Evolutionary conservation across 2,797 vertebrate genomes (phyloP), one percentile per base, ranked within the genome.

Genomic region (Muraenolepis orangiensis): DNA sequence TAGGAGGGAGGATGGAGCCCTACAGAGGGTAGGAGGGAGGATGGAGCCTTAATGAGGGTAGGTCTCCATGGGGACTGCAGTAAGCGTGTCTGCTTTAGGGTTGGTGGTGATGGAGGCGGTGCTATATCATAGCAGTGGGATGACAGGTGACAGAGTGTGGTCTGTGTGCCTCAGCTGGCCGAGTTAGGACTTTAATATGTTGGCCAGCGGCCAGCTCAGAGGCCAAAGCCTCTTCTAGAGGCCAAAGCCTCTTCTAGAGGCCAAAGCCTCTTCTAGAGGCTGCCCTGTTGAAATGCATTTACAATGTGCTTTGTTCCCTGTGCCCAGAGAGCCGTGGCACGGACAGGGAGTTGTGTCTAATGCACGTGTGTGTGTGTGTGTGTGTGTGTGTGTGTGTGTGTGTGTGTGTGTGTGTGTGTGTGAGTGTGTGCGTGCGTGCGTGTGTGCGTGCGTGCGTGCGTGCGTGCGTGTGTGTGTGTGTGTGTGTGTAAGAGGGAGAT

Each of bases 141-240:
- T 20, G n/a, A n/a, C 16, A 14, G 40, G 16, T 42, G 18, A 40
- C 2, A 40, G 12, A 18, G 16, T 1, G 51, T 23, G 51, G 51
- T 61, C 51, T 23, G 51, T 51, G 6, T 51, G 42, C 42, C 42
- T 51, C 42, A 18, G 75, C 75, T 70, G 42, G 68, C 71, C 69
- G 86, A 89, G 77, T 80, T 81, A 89, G 83, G 80, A 76, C 78
- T 87, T 87, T 85, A 89, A 89, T 84, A 86, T 82, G 73, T 51
- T 80, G 75, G 76, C 76, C 73, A 74, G 72, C 73, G 61, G 79
- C 78, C 74, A 61, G 79, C 74, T 78, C 73, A 67, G n/a, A n/a
- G n/a, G n/a, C n/a, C n/a, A n/a, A n/a, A n/a, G n/a, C n/a, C n/a
- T n/a, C n/a, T n/a, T n/a, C n/a, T n/a, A n/a, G n/a, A n/a, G n/a